Evolutionary conservation across 2,113 vertebrate species (phyloP), one percentile per base, ranked within the genome.

Genomic region (Rhinogobius similis): DNA sequence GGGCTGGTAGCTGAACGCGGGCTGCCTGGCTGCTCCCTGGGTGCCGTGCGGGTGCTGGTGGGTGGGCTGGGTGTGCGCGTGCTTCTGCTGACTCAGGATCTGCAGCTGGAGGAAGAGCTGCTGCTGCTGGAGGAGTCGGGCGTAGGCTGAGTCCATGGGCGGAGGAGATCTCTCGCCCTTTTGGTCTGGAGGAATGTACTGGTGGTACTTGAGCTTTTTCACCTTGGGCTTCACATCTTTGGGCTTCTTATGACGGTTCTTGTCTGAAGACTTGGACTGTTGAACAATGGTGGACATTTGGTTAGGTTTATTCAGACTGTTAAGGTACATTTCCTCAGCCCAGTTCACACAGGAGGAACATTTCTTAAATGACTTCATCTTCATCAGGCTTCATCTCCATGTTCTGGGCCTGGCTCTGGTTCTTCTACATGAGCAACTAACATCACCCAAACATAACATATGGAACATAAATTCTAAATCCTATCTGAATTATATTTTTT

Each of bases 181-280:
- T 93, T 99, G 98, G 88, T 99, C 97, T 0, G 98, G 98, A 18
- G 98, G 98, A 82, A 99, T 98, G 88, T 99, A 99, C 90, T 99
- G 98, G 82, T 99, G 98, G 76, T 99, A 99, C 73, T 99, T 99
- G n/a, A 99, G 95, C 85, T 99, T 99, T 91, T 97, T 98, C 86
- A 99, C 97, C 81, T 99, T 99, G 0, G 97, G 97, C 84, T 98
- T 99, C 86, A 96, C 93, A 82, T 99, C 98, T 88, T 99, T 99
- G 81, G 96, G 96, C 79, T 99, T 99, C 87, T 99, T 99, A 93
- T 98, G 96, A 1, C 97, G 95, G 91, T 96, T 96, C 86, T 97
- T 97, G 78, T 90, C 94, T 5, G 95, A 91, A 3, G 94, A 83
- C 89, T 97, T 99, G 62, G 95, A 94, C 96, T 98, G 87, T 67